Percentiles rank a stretch among this genome's conserved stretches.
phyloP scores from a whole-genome alignment of 1,140 invertebrate species.

The Lutraria rhynchaena region DNA sequence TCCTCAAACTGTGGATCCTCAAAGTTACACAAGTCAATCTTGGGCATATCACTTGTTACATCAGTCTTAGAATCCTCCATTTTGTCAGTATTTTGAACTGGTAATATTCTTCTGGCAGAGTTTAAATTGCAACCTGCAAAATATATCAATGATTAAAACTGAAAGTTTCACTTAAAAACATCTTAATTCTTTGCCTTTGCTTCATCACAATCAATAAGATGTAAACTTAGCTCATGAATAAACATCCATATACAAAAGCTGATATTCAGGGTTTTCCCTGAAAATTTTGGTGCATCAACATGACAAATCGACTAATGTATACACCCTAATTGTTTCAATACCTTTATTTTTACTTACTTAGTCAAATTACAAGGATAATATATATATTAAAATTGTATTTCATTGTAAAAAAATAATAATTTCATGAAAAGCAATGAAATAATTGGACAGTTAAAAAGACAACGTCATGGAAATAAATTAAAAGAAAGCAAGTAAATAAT shows the following conservation, averaged over 20 bases:
- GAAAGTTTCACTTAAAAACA: background rate
- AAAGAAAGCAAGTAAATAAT: too few species aligned
- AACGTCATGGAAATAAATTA: too few species aligned
- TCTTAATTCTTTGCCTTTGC: background rate
- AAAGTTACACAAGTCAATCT: constrained; percentile 83
- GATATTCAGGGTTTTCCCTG: background rate
- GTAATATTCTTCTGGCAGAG: background rate
- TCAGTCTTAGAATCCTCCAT: background rate
- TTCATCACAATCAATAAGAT: background rate
- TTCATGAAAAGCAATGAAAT: too few species aligned
- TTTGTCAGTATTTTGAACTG: background rate
- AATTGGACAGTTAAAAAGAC: too few species aligned
- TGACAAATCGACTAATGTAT: background rate
- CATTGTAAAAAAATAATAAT: too few species aligned
- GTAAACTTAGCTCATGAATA: background rate
- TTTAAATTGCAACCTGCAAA: constrained; percentile 40
- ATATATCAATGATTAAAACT: background rate
- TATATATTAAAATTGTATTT: too few species aligned
- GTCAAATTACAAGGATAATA: too few species aligned
- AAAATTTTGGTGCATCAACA: background rate
- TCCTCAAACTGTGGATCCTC: constrained; percentile 82
- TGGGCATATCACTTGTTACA: constrained; percentile 31
- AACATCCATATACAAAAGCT: background rate
- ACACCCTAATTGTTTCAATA: too few species aligned
- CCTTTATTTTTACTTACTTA: too few species aligned